Evolutionary conservation across 2,113 vertebrate species (phyloP).

Genomic region (Atherinomorus stipes): DNA sequence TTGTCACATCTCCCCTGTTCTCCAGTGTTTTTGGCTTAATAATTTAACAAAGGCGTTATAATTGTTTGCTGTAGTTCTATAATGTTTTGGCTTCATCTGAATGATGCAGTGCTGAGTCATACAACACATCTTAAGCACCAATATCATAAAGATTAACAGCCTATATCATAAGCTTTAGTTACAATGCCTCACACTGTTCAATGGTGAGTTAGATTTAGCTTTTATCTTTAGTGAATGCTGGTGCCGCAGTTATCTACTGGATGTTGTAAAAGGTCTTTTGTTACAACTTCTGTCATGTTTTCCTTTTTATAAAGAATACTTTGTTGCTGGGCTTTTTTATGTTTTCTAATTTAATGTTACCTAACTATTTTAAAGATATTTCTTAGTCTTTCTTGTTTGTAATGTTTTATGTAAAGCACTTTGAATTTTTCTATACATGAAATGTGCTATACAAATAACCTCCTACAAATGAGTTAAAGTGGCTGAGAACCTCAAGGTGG

Average conservation of each 20-base stretch:
- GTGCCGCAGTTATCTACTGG: too few species aligned
- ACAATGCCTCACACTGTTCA: not conserved
- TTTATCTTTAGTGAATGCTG: too few species aligned
- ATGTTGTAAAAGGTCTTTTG: too few species aligned
- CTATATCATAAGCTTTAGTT: constrained; percentile 42
- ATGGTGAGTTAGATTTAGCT: too few species aligned
- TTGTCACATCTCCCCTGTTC: not conserved
- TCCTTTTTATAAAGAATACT: too few species aligned
- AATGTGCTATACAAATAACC: too few species aligned
- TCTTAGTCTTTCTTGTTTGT: constrained; percentile 6
- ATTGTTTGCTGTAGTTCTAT: not conserved
- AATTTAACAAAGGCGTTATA: not conserved
- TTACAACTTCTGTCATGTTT: too few species aligned
- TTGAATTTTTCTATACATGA: too few species aligned
- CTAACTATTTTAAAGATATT: not conserved
- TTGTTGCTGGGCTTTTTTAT: too few species aligned
- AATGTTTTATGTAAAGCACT: too few species aligned
- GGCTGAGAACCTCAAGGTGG: not conserved
- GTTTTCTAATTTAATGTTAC: too few species aligned
- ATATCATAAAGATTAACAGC: constrained; percentile 46
- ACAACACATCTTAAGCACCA: constrained; percentile 1
- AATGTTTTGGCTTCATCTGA: constrained; percentile 1
- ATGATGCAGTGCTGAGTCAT: not conserved
- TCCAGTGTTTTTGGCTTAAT: not conserved
- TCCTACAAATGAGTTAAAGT: constrained; percentile 5